These are phyloP conservation scores for Aphis craccivora DNA, from an alignment of 1,140 invertebrate genomes.

Conservation along the genomic window DNA sequence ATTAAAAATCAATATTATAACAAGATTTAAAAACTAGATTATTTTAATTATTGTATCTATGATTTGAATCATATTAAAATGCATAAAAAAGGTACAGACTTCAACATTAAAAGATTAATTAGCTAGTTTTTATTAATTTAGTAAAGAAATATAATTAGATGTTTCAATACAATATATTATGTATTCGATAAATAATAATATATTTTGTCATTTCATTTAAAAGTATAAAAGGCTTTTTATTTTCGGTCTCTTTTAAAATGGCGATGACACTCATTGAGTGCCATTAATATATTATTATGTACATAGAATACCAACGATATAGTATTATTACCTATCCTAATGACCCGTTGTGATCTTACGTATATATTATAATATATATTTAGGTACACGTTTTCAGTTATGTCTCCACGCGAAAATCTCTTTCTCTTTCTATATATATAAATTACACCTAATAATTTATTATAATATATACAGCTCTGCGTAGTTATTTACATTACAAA, in stretches of 20 bases:
- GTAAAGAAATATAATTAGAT: too few relatives aligned
- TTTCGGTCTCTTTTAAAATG: neutral
- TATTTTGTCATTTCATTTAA: too few relatives aligned
- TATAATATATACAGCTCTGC: slow-evolving; percentile 6
- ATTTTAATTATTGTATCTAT: too few relatives aligned
- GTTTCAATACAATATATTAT: too few relatives aligned
- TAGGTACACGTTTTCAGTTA: neutral
- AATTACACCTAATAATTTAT: slow-evolving; percentile 18
- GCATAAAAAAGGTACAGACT: too few relatives aligned
- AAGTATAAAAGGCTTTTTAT: neutral
- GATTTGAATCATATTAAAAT: too few relatives aligned
- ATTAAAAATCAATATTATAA: too few relatives aligned
- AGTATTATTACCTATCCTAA: neutral
- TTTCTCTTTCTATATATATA: neutral
- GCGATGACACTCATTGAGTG: neutral
- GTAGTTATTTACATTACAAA: slow-evolving; percentile 3
- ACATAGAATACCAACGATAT: neutral
- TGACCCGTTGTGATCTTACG: neutral
- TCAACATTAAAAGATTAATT: too few relatives aligned
- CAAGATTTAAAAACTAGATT: too few relatives aligned
- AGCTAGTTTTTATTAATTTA: too few relatives aligned
- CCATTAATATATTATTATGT: neutral
- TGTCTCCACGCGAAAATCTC: neutral
- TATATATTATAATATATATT: slow-evolving; percentile 21
- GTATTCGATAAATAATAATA: too few relatives aligned